A percentile compares a stretch with the other conserved stretches of the same genome.
These are phyloP conservation scores for Bovichtus variegatus DNA, from an alignment of 2,797 vertebrate species.

Conservation along the genomic window DNA sequence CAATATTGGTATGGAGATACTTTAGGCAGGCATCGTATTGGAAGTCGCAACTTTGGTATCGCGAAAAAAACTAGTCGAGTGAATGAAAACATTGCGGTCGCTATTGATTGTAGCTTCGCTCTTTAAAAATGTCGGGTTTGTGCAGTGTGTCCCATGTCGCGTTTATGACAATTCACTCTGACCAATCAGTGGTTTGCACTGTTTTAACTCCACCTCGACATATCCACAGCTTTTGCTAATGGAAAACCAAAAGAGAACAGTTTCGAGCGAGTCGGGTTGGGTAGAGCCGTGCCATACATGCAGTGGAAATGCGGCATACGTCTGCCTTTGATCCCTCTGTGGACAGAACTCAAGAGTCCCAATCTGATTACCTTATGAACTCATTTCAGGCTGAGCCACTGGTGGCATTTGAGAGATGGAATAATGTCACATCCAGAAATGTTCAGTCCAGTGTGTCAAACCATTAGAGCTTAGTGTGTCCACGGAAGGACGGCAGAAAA, in stretches of 20 bases:
- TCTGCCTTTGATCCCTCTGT: constrained; percentile 65
- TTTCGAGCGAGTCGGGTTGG: not conserved
- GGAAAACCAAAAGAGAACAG: not conserved
- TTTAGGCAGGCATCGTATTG: not conserved
- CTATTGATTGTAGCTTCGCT: not conserved
- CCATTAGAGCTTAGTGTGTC: constrained; percentile 1
- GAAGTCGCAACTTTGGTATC: not conserved
- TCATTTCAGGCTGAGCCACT: constrained; percentile 70
- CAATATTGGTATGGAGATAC: not conserved
- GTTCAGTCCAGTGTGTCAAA: constrained; percentile 48
- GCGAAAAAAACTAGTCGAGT: not conserved
- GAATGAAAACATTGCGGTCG: not conserved
- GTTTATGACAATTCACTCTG: not conserved
- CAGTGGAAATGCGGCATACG: not conserved
- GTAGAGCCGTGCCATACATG: not conserved
- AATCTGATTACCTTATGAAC: constrained; percentile 78
- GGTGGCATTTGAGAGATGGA: constrained; percentile 66
- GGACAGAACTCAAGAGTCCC: constrained; percentile 54
- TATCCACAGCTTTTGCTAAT: not conserved
- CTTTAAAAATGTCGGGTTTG: not conserved
- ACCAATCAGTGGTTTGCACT: not conserved
- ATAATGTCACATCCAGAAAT: constrained; percentile 61
- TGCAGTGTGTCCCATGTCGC: not conserved
- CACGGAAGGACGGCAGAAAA: constrained; percentile 12
- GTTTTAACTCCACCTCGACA: not conserved